Conservation (phyloP, 2,797 vertebrate species). For the Sandelia bainsii region DNA sequence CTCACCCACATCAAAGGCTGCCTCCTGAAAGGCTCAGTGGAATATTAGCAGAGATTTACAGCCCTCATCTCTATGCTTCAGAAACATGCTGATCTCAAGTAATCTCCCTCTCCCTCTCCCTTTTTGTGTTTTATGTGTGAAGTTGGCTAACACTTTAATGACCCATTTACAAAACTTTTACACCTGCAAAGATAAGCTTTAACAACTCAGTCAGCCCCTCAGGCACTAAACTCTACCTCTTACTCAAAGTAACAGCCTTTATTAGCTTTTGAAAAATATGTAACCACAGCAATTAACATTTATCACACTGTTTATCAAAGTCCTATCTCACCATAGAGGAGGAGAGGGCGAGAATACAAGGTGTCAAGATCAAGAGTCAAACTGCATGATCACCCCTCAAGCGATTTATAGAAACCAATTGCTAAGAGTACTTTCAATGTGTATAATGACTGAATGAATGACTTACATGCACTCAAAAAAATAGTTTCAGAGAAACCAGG, state of each 20-base stretch:
- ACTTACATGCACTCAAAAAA: too few species aligned
- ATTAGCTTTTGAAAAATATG: conserved; percentile 77
- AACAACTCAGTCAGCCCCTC: conserved; percentile 69
- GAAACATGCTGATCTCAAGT: conserved; percentile 81
- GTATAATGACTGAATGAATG: neutral
- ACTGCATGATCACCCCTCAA: conserved; percentile 43
- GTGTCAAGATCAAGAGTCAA: conserved; percentile 63
- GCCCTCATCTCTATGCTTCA: conserved; percentile 73
- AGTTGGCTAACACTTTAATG: conserved; percentile 83
- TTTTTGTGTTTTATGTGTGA: conserved; percentile 74
- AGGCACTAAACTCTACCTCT: conserved; percentile 62
- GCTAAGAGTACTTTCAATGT: conserved; percentile 32
- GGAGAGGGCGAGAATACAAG: conserved; percentile 28
- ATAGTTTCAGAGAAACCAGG: too few species aligned
- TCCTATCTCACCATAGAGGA: conserved; percentile 46
- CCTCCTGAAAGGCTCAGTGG: conserved; percentile 81
- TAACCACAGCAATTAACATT: conserved; percentile 73
- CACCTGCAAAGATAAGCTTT: conserved; percentile 83
- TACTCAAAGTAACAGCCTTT: conserved; percentile 72
- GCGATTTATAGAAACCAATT: conserved; percentile 40
- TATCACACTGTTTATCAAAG: conserved; percentile 78
- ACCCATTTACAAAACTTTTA: conserved; percentile 85
- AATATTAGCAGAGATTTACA: conserved; percentile 85
- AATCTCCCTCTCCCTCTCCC: conserved; percentile 63
- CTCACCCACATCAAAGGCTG: conserved; percentile 86